phyloP scores from a whole-genome alignment of 2,113 vertebrate genomes.

The Panthera leo region DNA sequence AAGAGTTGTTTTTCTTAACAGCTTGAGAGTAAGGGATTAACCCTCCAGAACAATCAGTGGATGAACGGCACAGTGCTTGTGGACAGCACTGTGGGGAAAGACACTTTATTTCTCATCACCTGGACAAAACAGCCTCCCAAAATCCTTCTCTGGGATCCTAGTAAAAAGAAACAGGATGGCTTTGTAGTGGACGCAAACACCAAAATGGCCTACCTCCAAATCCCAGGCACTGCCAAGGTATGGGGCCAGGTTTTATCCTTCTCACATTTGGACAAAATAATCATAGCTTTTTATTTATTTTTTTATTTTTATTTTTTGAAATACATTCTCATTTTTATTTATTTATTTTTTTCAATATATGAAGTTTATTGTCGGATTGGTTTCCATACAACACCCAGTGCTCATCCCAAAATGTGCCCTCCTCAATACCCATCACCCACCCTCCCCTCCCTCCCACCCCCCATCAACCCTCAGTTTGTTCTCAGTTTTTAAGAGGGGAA shows the following conservation, averaged over 20 bases:
- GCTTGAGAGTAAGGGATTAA: constrained; percentile 81
- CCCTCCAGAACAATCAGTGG: constrained; percentile 52
- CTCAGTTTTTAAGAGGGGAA: too few species aligned
- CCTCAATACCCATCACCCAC: too few species aligned
- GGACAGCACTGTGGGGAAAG: constrained; percentile 83
- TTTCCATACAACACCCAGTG: too few species aligned
- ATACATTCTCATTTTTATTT: too few species aligned
- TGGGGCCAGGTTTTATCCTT: not conserved
- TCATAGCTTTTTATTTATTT: not conserved
- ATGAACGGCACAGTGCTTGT: constrained; percentile 82
- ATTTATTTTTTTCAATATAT: too few species aligned
- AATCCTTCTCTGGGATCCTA: constrained; percentile 79
- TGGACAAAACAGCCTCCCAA: constrained; percentile 70
- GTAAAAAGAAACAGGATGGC: constrained; percentile 57
- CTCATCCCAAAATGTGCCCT: too few species aligned
- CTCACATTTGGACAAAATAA: not conserved
- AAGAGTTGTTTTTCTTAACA: constrained; percentile 63
- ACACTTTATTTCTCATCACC: constrained; percentile 83
- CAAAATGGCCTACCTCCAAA: constrained; percentile 74
- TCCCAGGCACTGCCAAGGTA: constrained; percentile 84
- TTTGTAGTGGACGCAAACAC: constrained; percentile 41
- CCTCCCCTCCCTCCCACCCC: too few species aligned
- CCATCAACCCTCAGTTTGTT: too few species aligned
- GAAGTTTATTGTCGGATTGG: too few species aligned
- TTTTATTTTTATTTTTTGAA: too few species aligned